phyloP scores from a whole-genome alignment of 2,113 vertebrate genomes.

The Promerops cafer region DNA sequence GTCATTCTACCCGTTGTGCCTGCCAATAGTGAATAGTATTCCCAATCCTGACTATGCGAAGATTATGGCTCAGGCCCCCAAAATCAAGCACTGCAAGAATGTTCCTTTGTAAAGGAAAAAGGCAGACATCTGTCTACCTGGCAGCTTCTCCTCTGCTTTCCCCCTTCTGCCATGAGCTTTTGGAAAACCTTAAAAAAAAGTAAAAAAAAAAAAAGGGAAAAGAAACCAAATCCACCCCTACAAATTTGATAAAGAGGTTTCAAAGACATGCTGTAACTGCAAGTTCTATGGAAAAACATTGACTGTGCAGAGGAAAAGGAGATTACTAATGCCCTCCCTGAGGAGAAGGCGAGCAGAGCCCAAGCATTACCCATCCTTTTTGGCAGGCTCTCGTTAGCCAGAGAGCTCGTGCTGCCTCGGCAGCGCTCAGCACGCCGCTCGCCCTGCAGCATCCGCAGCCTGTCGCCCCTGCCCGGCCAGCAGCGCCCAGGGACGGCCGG shows the following conservation, averaged over 20 bases:
- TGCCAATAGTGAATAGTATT: constrained; percentile 48
- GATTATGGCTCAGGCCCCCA: constrained; percentile 27
- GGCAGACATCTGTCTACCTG: background rate
- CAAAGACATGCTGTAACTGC: background rate
- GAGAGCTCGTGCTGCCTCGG: background rate
- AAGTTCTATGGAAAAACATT: constrained; percentile 25
- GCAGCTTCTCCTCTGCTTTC: background rate
- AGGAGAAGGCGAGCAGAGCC: constrained; percentile 16
- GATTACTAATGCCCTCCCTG: constrained; percentile 48
- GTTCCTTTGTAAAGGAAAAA: background rate
- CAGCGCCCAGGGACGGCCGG: background rate
- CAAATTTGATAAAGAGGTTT: background rate
- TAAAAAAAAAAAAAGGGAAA: too few relatives aligned
- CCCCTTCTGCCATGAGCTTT: background rate
- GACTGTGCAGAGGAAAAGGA: background rate
- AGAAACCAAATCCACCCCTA: background rate
- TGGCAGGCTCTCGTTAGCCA: constrained; percentile 2
- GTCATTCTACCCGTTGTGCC: constrained; percentile 27
- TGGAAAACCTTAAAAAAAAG: background rate
- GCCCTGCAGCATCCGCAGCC: background rate
- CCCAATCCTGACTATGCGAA: background rate
- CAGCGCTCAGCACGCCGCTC: background rate
- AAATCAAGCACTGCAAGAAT: background rate
- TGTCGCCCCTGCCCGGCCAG: background rate
- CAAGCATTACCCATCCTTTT: constrained; percentile 41